Evolutionary conservation across 2,888 invertebrate genomes (phyloP).

Genomic region (Arctia plantaginis): DNA sequence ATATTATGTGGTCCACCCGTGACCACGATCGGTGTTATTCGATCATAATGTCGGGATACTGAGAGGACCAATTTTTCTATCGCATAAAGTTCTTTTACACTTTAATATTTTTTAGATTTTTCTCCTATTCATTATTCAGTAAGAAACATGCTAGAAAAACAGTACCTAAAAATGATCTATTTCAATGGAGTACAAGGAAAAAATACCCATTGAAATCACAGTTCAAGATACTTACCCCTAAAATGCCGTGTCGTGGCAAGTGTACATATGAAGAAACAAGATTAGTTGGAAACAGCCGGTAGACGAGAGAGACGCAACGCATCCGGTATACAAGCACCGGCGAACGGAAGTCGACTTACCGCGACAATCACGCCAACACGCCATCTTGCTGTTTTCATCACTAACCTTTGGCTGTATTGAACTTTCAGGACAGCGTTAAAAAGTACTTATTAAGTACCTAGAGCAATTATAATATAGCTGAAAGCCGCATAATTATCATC

Average conservation of each 20-base stretch:
- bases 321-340: conserved; percentile 70
- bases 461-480: conserved; percentile 46
- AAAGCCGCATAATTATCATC: conserved; percentile 31
- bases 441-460: conserved; percentile 40
- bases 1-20: too few species aligned
- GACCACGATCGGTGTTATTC: too few species aligned
- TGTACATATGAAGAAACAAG: conserved; percentile 64
- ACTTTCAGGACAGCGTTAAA: conserved; percentile 47
- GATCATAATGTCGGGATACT: too few species aligned
- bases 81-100: too few species aligned
- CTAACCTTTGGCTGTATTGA: conserved; percentile 61
- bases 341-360: conserved; percentile 66
- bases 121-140: background rate
- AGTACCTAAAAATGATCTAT: too few species aligned
- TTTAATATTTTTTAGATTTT: background rate
- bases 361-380: conserved; percentile 66
- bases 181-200: background rate
- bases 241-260: conserved; percentile 56
- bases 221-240: conserved; percentile 55
- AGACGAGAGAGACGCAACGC: conserved; percentile 62
- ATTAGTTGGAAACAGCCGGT: conserved; percentile 63
- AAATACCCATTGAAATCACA: background rate
- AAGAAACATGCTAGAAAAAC: background rate
- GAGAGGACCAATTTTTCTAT: too few species aligned
- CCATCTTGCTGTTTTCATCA: conserved; percentile 60